A percentile compares a stretch with the other conserved stretches of the same genome.
Evolutionary conservation across 2,888 invertebrate genomes (phyloP).

Genomic region (Mesochorus sp.): DNA sequence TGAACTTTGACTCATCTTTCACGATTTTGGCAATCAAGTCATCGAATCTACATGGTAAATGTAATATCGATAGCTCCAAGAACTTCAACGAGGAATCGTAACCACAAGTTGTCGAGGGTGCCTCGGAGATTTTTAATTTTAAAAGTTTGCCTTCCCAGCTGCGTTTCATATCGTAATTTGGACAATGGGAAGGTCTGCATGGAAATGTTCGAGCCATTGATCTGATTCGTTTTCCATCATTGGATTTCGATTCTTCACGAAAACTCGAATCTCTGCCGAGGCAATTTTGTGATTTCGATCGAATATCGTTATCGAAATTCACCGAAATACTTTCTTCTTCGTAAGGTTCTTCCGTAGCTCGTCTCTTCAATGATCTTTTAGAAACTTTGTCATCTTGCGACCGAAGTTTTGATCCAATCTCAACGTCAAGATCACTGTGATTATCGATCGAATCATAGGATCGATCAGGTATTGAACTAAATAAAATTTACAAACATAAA

Average conservation of each 20-base stretch:
- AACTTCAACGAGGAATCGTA: neutral
- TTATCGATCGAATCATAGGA: slow-evolving; percentile 19
- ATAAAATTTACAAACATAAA: neutral
- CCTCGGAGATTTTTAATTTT: slow-evolving; percentile 25
- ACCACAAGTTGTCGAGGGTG: neutral
- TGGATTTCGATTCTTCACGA: slow-evolving; percentile 11
- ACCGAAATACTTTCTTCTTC: neutral
- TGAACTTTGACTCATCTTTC: neutral
- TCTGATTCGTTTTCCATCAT: slow-evolving; percentile 9
- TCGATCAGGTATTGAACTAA: slow-evolving; percentile 25
- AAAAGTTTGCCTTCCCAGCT: slow-evolving; percentile 55
- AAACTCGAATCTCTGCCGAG: slow-evolving; percentile 11
- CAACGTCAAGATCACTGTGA: slow-evolving; percentile 64
- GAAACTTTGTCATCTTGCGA: neutral
- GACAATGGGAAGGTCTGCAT: slow-evolving; percentile 44
- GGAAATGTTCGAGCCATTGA: slow-evolving; percentile 2
- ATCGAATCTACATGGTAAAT: slow-evolving; percentile 65
- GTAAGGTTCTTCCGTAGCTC: slow-evolving; percentile 1
- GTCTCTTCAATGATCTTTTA: slow-evolving; percentile 41
- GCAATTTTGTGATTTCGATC: slow-evolving; percentile 5
- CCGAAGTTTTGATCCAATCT: slow-evolving; percentile 59
- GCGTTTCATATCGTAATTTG: slow-evolving; percentile 18
- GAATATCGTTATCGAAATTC: neutral
- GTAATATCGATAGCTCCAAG: slow-evolving; percentile 47
- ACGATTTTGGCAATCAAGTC: slow-evolving; percentile 9